Percentiles rank a stretch among this genome's conserved stretches.
Conservation (phyloP, 2,797 vertebrate genomes). For the Erpetoichthys calabaricus region DNA sequence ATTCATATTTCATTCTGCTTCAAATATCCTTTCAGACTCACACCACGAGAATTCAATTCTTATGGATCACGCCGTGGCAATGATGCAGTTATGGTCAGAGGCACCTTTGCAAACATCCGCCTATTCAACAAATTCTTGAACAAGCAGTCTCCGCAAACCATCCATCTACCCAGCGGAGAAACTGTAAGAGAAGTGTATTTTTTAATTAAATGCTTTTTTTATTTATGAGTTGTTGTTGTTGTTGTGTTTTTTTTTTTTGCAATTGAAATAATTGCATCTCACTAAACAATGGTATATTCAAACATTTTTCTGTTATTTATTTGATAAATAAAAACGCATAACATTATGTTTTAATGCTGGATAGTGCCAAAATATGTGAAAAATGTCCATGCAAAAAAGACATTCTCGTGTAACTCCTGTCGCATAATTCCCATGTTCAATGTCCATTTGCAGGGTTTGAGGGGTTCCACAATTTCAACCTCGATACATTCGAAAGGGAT, state of each 20-base stretch:
- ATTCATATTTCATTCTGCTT: neutral
- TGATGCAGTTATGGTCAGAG: slow-evolving; percentile 85
- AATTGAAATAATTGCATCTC: no score
- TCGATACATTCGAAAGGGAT: no score
- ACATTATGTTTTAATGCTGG: no score
- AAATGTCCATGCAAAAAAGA: no score
- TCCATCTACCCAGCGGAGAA: slow-evolving; percentile 76
- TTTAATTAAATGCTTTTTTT: neutral
- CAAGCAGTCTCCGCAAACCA: slow-evolving; percentile 79
- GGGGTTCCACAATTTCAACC: no score
- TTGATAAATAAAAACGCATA: no score
- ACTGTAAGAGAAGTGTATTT: slow-evolving; percentile 43
- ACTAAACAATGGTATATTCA: no score
- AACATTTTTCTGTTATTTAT: no score
- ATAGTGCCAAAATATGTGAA: no score
- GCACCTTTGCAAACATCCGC: slow-evolving; percentile 93
- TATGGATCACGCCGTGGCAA: slow-evolving; percentile 92
- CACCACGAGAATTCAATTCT: slow-evolving; percentile 83
- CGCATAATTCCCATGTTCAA: no score
- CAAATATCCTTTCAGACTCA: slow-evolving; percentile 45
- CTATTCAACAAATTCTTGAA: slow-evolving; percentile 88
- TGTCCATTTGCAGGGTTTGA: no score
- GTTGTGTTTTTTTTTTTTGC: neutral
- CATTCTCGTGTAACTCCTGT: no score
- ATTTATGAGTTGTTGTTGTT: neutral